phyloP scores from a whole-genome alignment of 2,888 invertebrate genomes.

The Frankliniella intonsa region DNA sequence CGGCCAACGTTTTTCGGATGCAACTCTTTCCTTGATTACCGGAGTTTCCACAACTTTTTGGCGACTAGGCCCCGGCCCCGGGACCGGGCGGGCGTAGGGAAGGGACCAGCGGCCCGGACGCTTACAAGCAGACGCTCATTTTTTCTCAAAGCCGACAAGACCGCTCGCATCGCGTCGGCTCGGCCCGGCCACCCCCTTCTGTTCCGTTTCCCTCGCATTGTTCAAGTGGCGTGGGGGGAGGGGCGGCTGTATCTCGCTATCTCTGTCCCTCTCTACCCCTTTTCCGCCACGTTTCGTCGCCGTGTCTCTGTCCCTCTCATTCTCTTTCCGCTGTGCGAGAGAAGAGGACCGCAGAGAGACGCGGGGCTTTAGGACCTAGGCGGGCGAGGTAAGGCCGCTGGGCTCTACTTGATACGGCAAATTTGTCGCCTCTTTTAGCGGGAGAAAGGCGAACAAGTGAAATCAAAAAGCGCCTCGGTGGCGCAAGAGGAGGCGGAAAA shows the following conservation, averaged over 20 bases:
- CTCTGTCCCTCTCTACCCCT: not conserved
- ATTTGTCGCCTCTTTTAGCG: too few species aligned
- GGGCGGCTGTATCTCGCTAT: not conserved
- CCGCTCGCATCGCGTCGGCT: not conserved
- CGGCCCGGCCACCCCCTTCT: not conserved
- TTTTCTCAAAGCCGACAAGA: conserved; percentile 6
- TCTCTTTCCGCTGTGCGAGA: not conserved
- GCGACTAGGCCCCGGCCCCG: not conserved
- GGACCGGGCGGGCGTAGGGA: not conserved
- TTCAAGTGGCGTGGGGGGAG: not conserved
- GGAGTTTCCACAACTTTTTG: not conserved
- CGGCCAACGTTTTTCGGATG: too few species aligned
- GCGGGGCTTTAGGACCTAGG: not conserved
- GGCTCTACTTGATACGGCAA: not conserved
- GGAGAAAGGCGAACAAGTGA: too few species aligned
- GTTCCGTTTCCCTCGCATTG: not conserved
- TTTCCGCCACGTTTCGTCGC: not conserved
- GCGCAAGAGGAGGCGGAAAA: too few species aligned
- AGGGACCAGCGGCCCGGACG: too few species aligned
- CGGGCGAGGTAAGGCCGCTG: not conserved
- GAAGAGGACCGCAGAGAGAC: not conserved
- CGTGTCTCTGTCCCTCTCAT: not conserved
- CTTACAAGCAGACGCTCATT: not conserved
- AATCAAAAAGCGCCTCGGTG: too few species aligned
- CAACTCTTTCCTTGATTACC: too few species aligned